Evolutionary conservation across 2,888 invertebrate genomes (phyloP).

Genomic region (Lydus trimaculatus): DNA sequence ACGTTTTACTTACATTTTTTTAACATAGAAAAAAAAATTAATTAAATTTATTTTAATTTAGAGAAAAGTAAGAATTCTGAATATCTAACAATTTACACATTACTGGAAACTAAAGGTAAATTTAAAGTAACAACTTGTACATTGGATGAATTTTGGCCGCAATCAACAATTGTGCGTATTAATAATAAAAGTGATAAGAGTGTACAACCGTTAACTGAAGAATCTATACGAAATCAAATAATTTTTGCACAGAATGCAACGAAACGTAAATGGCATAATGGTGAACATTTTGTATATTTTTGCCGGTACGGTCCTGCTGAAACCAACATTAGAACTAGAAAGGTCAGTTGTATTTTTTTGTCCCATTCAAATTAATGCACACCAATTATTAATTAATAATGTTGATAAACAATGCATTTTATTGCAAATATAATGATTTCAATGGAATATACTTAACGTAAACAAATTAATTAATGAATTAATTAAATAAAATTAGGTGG

Average conservation of each 20-base stretch:
- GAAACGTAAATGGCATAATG: conserved; percentile 73
- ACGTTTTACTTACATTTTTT: neutral
- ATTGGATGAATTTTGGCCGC: conserved; percentile 73
- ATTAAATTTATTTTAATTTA: conserved; percentile 50
- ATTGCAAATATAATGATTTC: neutral
- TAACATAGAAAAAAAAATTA: neutral
- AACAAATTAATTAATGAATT: neutral
- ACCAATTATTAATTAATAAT: neutral
- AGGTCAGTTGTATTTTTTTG: no score
- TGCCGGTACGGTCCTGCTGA: conserved; percentile 68
- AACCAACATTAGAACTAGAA: conserved; percentile 64
- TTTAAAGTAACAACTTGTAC: conserved; percentile 68
- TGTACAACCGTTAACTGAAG: conserved; percentile 71
- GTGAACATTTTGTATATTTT: conserved; percentile 74
- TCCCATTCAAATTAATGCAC: no score
- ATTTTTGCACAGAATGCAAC: conserved; percentile 65
- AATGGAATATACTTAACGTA: neutral
- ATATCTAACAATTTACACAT: conserved; percentile 73
- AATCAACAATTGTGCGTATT: conserved; percentile 72
- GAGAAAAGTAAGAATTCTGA: conserved; percentile 79
- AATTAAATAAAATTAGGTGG: neutral
- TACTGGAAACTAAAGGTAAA: conserved; percentile 64
- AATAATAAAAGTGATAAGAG: conserved; percentile 77
- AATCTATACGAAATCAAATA: conserved; percentile 73
- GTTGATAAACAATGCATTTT: no score